Evolutionary conservation across 2,797 vertebrate species (phyloP), one percentile per base, ranked within the genome.

Genomic region (Microcaecilia unicolor): DNA sequence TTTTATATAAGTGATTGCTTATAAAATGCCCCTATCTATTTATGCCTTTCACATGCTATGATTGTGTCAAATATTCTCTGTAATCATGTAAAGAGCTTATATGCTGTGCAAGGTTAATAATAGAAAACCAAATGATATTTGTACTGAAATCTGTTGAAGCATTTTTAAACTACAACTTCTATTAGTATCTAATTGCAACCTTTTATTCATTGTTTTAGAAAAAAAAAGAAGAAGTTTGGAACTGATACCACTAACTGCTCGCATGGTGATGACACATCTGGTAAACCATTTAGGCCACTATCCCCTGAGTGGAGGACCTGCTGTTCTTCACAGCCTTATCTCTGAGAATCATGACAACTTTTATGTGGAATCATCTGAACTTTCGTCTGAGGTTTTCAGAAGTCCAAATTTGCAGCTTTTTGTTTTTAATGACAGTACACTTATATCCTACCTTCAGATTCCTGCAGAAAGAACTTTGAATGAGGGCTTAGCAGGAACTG

Each of bases 361-460:
- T 0, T 92, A 85, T 0, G 87, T 92, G 31, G 92, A 97, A 45
- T 87, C 88, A 0, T 80, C 90, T 0, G 95, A 98, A 63, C 80
- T 99, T 28, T 97, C 91, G 20, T 87, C 92, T 0, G 96, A 99
- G 45, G 91, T 98, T 45, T 99, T 99, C 72, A 87, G 89, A 62
- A 95, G 95, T 49, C 95, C 96, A 40, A 93, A 92, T 67, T 74
- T 99, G 48, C 96, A 99, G 72, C 82, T 99, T 2, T 99, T 98
- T 5, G 92, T 97, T 15, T 94, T 98, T 56, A 97, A 97, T 1
- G 93, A 99, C 45, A 97, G 87, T 69, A 92, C 93, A 2, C 84
- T 99, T 18, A 87, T 99, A 44, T 99, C 96, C 6, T 98, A 88
- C 67, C 86, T 99, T 19, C 95, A 99, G 62, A 88, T 91, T 21